Percentiles rank a stretch among this genome's conserved stretches.
These are phyloP conservation scores for Anagyrus pseudococci DNA, from an alignment of 2,888 invertebrate genomes.

Conservation along the genomic window DNA sequence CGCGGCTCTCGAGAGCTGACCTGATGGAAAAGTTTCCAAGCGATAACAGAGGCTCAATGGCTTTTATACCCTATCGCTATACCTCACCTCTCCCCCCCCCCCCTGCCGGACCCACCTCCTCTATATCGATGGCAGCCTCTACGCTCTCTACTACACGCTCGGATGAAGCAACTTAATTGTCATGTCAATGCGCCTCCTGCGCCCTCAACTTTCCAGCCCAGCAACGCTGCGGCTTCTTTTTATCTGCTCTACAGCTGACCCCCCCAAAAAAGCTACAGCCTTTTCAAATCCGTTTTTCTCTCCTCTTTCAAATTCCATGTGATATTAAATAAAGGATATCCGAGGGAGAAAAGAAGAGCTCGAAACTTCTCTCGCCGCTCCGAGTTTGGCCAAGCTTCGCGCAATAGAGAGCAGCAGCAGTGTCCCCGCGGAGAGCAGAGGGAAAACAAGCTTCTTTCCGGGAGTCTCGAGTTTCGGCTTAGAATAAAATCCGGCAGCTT, in stretches of 20 bases:
- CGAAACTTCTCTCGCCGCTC: neutral
- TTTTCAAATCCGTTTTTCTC: neutral
- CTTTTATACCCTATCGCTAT: too few relatives aligned
- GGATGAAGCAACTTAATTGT: slow-evolving; percentile 24
- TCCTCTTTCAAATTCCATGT: neutral
- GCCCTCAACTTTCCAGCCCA: neutral
- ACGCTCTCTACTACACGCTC: too few relatives aligned
- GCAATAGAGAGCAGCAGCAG: too few relatives aligned
- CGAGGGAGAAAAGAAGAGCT: neutral
- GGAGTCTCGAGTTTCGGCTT: slow-evolving; percentile 12
- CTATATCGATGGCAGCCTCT: slow-evolving; percentile 19
- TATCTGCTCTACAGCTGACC: neutral
- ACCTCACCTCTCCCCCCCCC: too few relatives aligned
- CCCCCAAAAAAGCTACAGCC: neutral
- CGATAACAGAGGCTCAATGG: slow-evolving; percentile 16
- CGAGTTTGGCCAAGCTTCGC: too few relatives aligned
- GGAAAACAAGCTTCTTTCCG: slow-evolving; percentile 3
- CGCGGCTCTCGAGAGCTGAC: neutral
- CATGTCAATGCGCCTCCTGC: neutral
- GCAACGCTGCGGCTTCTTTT: slow-evolving; percentile 6
- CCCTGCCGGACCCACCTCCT: neutral
- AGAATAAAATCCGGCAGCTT: slow-evolving; percentile 26
- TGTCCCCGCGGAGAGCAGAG: neutral
- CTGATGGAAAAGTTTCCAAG: slow-evolving; percentile 22
- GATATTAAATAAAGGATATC: neutral